Conservation (phyloP, 2,888 invertebrate species). For the Drosophila ezoana region DNA sequence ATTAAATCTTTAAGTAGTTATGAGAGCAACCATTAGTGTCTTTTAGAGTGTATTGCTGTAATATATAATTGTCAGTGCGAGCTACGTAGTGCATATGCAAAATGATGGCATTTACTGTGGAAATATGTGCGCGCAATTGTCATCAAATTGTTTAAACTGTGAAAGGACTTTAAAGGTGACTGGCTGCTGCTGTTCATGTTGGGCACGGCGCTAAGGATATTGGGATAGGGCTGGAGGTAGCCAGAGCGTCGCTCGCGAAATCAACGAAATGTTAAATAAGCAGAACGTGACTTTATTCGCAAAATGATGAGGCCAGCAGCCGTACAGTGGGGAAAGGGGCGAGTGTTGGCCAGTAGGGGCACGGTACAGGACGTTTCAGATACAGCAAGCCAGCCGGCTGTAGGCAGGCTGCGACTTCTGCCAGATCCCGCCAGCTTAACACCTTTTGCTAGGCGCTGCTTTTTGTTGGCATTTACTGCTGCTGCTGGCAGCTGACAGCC, state of each 20-base stretch:
- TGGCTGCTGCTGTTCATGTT: neutral
- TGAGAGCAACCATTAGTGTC: neutral
- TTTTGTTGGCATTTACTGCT: constrained; percentile 61
- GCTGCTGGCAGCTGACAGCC: constrained; percentile 63
- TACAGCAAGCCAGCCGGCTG: constrained; percentile 16
- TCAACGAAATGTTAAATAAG: constrained; percentile 80
- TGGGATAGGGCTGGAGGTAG: neutral
- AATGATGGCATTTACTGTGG: neutral
- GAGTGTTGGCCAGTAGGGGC: neutral
- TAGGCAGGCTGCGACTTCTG: constrained; percentile 9
- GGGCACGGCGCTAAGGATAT: neutral
- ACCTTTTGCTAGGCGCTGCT: constrained; percentile 46
- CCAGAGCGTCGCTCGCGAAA: constrained; percentile 48
- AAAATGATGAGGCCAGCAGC: constrained; percentile 67
- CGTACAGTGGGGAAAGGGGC: neutral
- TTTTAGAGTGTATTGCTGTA: neutral
- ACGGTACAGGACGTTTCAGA: constrained; percentile 15
- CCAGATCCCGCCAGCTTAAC: constrained; percentile 51
- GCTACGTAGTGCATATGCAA: neutral
- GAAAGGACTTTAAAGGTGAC: constrained; percentile 3
- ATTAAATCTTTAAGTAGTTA: neutral
- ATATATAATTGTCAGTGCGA: neutral
- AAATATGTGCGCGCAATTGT: neutral
- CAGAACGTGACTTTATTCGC: constrained; percentile 79
- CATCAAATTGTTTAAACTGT: neutral